A percentile compares a stretch with the other conserved stretches of the same genome.
Conservation (phyloP, 2,113 vertebrate species). For the Laticauda laticaudata region DNA sequence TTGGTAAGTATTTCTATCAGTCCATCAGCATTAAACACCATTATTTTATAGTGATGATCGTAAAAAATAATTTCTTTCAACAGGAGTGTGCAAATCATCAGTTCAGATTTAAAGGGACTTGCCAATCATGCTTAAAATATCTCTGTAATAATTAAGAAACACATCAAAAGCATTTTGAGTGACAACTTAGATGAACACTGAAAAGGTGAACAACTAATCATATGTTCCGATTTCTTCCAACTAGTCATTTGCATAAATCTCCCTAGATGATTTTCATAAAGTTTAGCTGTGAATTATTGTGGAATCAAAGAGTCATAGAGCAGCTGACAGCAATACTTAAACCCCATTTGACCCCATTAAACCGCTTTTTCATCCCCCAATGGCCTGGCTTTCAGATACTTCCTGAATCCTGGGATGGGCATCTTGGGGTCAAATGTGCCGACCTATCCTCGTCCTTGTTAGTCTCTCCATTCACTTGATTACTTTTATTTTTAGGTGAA, state of each 20-base stretch:
- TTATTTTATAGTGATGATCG: too few species aligned
- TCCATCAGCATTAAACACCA: neutral
- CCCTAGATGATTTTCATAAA: neutral
- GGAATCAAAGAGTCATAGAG: neutral
- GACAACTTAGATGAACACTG: neutral
- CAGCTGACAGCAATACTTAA: neutral
- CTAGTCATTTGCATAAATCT: neutral
- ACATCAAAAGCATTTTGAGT: neutral
- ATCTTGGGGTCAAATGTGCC: neutral
- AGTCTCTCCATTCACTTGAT: neutral
- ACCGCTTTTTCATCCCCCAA: neutral
- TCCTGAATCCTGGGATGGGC: neutral
- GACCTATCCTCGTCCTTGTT: neutral
- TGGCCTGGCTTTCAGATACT: neutral
- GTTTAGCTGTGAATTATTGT: neutral
- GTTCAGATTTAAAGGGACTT: neutral
- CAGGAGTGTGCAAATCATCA: neutral
- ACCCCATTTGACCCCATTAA: neutral
- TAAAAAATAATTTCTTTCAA: neutral
- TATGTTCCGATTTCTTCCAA: neutral
- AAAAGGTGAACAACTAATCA: slow-evolving; percentile 3
- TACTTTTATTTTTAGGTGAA: neutral
- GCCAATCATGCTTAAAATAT: neutral
- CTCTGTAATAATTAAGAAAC: neutral
- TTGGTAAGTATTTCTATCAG: neutral